phyloP scores from a whole-genome alignment of 2,797 vertebrate species.

The Oreochromis grahami region DNA sequence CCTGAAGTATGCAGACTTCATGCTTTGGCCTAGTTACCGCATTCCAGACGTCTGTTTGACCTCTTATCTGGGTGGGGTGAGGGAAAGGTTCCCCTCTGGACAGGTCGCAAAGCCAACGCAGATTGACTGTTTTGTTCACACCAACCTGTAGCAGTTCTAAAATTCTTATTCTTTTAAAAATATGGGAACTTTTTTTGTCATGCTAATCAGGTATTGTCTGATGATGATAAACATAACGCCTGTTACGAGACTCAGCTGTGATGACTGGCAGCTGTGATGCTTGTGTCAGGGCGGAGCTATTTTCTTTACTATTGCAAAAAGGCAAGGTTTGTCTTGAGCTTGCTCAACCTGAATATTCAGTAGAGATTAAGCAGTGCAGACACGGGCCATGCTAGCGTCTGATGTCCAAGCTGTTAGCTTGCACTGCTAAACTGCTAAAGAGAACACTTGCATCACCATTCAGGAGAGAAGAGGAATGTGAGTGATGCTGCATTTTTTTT shows the following conservation, averaged over 20 bases:
- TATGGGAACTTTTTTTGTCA: too few relatives aligned
- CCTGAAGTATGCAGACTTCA: background rate
- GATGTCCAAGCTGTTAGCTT: background rate
- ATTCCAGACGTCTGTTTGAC: background rate
- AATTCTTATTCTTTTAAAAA: rapidly evolving
- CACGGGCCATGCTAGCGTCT: background rate
- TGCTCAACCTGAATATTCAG: background rate
- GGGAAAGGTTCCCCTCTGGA: background rate
- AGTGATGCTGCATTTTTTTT: background rate
- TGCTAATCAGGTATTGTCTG: background rate
- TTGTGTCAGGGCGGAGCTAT: background rate
- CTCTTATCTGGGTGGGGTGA: background rate
- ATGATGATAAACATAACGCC: background rate
- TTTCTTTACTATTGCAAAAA: background rate
- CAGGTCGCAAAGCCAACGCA: background rate
- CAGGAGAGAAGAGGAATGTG: background rate
- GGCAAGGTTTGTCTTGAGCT: background rate
- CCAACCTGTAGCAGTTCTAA: background rate
- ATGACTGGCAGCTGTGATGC: background rate
- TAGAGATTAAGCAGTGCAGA: background rate
- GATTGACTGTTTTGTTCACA: background rate
- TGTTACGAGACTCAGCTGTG: background rate
- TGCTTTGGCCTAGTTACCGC: background rate
- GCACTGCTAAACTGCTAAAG: background rate
- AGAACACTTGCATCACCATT: background rate